Base-by-base conservation (phyloP, 2,113 vertebrate species). In the Pyrgilauda ruficollis region DNA sequence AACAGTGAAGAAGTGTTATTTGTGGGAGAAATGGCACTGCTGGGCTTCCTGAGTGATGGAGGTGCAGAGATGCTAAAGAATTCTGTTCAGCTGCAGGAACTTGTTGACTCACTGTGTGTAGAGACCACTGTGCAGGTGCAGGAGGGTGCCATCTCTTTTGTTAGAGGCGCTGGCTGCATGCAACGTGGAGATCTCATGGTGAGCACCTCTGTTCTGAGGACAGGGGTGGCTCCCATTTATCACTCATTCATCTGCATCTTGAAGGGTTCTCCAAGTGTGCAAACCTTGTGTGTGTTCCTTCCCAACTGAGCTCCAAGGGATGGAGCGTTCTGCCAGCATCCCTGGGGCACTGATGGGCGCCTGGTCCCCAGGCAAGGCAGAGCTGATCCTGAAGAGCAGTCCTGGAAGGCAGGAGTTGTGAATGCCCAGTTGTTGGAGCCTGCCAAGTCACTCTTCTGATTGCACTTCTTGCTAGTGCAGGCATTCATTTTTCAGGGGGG, bases 151-250 rank as follows among this genome's bases (percentile, higher is more conserved):
- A 4, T 39, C 47, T 13, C 22, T 73, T 15, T 62, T 59, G 28
- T 49, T 50, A 44, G 46, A 85, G 66, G 5, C 3, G 6, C 39
- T 73, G 28, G 10, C 63, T 69, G 16, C 37, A 1, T 56, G 15
- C 28, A 7, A 4, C 0, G 0, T 56, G 66, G 26, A 53, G 56
- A 49, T n/a, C 47, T 46, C 31, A 27, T 1, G 0, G 46, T 52
- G 46, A 33, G 17, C 66, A 67, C 16, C 66, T 92, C 62, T 4
- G 0, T 63, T 52, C 68, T 47, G 20, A 46, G 17, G 24, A 15
- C 20, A 61, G 26, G 30, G 14, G 6, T 74, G 39, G 13, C 67
- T 92, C 52, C 52, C 1, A 0, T 80, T 84, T 59, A 49, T 84
- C 33, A 5, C 27, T 87, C 1, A 1, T 24, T 31, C 9, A 9